phyloP scores from a whole-genome alignment of 2,113 vertebrate genomes.

The Antennarius striatus region DNA sequence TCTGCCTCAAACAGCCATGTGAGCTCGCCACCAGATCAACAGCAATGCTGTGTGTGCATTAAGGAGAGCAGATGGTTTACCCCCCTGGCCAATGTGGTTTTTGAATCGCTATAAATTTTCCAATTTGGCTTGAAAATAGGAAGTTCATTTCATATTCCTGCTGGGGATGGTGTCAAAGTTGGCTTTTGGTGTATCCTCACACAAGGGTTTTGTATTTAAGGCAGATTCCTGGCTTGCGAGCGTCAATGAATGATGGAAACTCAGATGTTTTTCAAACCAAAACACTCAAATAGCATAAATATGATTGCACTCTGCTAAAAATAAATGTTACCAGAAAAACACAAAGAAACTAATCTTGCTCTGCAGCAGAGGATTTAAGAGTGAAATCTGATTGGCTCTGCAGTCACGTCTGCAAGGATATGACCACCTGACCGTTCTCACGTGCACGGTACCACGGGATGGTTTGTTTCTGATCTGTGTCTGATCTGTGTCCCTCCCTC shows the following conservation, averaged over 20 bases:
- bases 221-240: no score
- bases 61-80: conserved; percentile 20
- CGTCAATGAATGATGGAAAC: no score
- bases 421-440: conserved; percentile 68
- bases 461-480: conserved; percentile 68
- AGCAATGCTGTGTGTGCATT: conserved; percentile 17
- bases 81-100: neutral
- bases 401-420: conserved; percentile 35
- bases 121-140: conserved; percentile 38
- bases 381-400: conserved; percentile 22
- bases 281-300: no score
- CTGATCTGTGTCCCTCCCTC: conserved; percentile 60
- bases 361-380: conserved; percentile 9
- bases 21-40: conserved; percentile 35
- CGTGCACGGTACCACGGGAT: conserved; percentile 64
- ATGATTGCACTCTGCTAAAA: no score
- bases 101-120: conserved; percentile 39
- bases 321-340: no score
- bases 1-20: conserved; percentile 48
- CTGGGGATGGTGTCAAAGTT: conserved; percentile 8
- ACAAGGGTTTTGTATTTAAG: neutral
- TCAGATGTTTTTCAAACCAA: no score
- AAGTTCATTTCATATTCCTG: conserved; percentile 29
- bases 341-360: no score
- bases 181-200: neutral